Evolutionary conservation across 2,797 vertebrate genomes (phyloP).

Genomic region (Selene dorsalis): DNA sequence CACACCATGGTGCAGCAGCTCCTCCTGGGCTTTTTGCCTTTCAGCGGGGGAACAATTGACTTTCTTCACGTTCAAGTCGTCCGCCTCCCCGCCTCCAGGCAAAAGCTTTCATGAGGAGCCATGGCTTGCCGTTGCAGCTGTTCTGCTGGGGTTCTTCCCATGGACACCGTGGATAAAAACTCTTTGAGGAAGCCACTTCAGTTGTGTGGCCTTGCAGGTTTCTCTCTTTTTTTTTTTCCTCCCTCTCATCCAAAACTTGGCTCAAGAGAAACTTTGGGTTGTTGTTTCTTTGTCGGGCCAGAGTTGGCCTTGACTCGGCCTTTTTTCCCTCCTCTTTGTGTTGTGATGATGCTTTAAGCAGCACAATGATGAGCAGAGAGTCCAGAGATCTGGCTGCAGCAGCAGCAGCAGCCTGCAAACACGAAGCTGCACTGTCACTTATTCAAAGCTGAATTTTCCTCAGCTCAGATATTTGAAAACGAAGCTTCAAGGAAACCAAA

Average conservation of each 20-base stretch:
- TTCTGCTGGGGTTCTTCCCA: conserved; percentile 97
- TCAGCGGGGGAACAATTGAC: conserved; percentile 95
- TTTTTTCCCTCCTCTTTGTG: conserved; percentile 24
- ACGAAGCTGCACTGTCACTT: background rate
- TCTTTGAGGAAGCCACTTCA: conserved; percentile 74
- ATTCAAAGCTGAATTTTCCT: background rate
- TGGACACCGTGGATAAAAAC: conserved; percentile 81
- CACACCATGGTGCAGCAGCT: conserved; percentile 93
- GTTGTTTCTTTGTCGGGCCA: conserved; percentile 33
- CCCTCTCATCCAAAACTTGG: conserved; percentile 59
- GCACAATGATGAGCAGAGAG: background rate
- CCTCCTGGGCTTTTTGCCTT: conserved; percentile 80
- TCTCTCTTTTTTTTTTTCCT: conserved; percentile 28
- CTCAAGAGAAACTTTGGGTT: conserved; percentile 25
- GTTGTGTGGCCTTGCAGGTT: conserved; percentile 75
- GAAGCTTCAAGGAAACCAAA: no score
- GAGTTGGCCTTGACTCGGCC: conserved; percentile 22
- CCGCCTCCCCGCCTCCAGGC: conserved; percentile 92
- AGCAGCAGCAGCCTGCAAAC: no score
- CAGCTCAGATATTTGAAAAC: background rate
- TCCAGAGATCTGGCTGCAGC: background rate
- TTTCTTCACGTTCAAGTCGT: conserved; percentile 93
- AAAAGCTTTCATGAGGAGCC: conserved; percentile 95
- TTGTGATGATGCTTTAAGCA: conserved; percentile 27
- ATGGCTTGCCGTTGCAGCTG: conserved; percentile 85